phyloP scores from a whole-genome alignment of 2,888 invertebrate genomes.

The Lasioglossum malachurum region DNA sequence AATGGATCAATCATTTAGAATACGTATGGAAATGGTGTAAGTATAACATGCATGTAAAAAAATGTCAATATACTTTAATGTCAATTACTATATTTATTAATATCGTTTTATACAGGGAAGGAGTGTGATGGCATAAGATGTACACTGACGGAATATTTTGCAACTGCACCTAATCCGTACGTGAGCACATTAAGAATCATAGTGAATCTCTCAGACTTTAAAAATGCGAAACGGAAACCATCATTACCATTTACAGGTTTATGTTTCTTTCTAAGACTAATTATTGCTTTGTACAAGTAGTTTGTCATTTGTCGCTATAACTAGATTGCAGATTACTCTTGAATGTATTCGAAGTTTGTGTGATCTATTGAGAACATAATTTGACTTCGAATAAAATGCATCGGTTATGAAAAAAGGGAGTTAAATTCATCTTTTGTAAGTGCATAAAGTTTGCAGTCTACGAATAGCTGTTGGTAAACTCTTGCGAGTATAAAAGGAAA shows the following conservation, averaged over 20 bases:
- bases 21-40: conserved; percentile 80
- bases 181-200: conserved; percentile 87
- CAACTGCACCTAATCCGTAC: conserved; percentile 87
- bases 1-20: conserved; percentile 78
- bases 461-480: background rate
- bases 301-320: background rate
- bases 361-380: background rate
- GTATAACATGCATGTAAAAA: conserved; percentile 44
- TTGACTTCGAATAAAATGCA: background rate
- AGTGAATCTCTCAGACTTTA: conserved; percentile 88
- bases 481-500: background rate
- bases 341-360: background rate
- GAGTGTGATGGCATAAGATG: conserved; percentile 86
- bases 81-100: background rate
- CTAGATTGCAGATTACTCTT: background rate
- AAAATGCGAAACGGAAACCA: conserved; percentile 88
- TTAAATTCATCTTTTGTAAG: background rate
- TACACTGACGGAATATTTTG: conserved; percentile 86
- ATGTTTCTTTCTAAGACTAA: conserved; percentile 2
- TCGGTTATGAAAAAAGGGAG: too few relatives aligned
- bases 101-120: conserved; percentile 84
- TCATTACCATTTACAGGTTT: conserved; percentile 87
- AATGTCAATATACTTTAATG: too few relatives aligned
- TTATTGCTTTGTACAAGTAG: background rate
- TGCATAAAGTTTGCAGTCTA: background rate